Conservation (phyloP, 2,888 invertebrate genomes). For the Heliconius ismenius region DNA sequence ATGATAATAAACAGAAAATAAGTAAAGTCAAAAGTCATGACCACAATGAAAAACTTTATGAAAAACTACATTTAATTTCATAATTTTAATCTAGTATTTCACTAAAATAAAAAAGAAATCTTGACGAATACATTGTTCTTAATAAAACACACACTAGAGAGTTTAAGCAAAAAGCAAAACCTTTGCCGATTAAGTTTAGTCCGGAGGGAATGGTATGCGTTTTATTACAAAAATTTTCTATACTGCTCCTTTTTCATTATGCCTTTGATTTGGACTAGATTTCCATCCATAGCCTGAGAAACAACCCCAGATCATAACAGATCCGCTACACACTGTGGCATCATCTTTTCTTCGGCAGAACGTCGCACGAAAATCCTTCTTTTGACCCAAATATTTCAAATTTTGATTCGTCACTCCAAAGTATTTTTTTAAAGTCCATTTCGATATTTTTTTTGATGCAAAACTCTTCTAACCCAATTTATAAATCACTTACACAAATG, state of each 20-base stretch:
- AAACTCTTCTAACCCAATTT: no score
- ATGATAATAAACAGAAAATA: neutral
- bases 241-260: no score
- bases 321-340: neutral
- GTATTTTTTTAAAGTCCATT: neutral
- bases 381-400: constrained; percentile 7
- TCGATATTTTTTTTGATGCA: neutral
- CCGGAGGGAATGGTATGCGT: no score
- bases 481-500: no score
- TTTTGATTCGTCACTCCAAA: neutral
- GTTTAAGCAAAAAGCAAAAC: neutral
- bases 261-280: neutral
- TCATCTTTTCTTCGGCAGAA: neutral
- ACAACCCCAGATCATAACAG: neutral
- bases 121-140: neutral
- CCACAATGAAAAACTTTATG: no score
- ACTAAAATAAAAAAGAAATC: neutral
- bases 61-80: no score
- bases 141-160: neutral
- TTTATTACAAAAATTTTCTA: no score
- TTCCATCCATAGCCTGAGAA: neutral
- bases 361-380: constrained; percentile 9
- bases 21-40: no score
- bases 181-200: no score
- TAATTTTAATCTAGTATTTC: no score